phyloP scores from a whole-genome alignment of 2,888 invertebrate genomes.

The Incurvaria masculella region DNA sequence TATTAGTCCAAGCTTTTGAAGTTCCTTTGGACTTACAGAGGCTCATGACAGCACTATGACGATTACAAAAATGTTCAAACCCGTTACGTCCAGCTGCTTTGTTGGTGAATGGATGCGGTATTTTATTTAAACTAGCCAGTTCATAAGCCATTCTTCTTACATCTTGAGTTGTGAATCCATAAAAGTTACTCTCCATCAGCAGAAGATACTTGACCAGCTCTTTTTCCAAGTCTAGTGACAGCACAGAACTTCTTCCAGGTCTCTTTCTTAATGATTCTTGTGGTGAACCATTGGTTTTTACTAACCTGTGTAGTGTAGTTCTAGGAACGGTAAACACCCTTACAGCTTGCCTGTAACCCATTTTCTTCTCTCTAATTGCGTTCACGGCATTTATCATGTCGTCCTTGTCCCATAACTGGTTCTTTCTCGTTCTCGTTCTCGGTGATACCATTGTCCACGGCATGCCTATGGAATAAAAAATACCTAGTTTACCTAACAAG shows the following conservation, averaged over 20 bases:
- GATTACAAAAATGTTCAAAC: neutral
- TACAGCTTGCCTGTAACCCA: neutral
- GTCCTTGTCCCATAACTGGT: neutral
- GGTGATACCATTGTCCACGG: too few relatives aligned
- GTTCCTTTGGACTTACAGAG: conserved; percentile 6
- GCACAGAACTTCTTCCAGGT: neutral
- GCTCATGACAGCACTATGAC: neutral
- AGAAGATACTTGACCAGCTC: conserved; percentile 2
- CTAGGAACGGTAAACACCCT: neutral
- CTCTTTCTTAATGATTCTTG: neutral
- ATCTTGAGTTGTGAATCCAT: neutral
- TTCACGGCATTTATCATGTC: neutral
- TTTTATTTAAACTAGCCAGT: neutral
- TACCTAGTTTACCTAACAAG: too few relatives aligned
- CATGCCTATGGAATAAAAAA: too few relatives aligned
- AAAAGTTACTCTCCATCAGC: neutral
- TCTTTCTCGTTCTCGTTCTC: too few relatives aligned
- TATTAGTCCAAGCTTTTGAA: conserved; percentile 5
- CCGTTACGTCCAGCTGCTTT: neutral
- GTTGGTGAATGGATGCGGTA: neutral
- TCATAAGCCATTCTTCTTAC: neutral
- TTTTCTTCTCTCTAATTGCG: neutral
- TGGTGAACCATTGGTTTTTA: neutral
- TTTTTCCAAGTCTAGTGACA: neutral
- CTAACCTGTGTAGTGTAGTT: neutral